Evolutionary conservation across 2,113 vertebrate genomes (phyloP), one percentile per base, ranked within the genome.

Genomic region (Aegotheles bennettii): DNA sequence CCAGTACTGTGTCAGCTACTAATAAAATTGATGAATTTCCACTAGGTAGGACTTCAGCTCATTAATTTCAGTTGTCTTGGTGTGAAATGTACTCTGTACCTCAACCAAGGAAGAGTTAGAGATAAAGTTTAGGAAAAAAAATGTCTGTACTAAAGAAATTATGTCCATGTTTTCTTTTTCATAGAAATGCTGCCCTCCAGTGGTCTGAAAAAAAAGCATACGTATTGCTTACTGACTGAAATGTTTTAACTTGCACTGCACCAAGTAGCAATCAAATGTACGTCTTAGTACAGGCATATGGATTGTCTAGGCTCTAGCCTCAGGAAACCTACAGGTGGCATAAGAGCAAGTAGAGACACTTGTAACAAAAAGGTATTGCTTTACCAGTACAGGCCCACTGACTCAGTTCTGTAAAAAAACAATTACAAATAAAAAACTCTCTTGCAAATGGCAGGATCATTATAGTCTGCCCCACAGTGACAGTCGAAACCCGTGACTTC

Each of bases 141-240:
- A 54, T 2, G 1, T 7, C 4, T 7, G 8, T 16, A 2, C 10
- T 14, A 3, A 25, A 68, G 43, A 35, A 23, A 15, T 11, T 0
- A 11, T 3, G 13, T 29, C 3, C 0, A 2, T 8, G 6, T 18
- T 25, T 12, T 75, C 51, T 92, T 96, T 92, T 71, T 54, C 57
- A 9, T 95, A 73, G 76, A 92, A 95, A 95, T 84, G 59, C 75
- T 97, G 94, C 96, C 95, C 95, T 95, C 96, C 70, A 51, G 87
- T 91, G 97, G 83, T 51, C 7, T 53, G n/a, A 16, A 1, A 35
- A 38, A 77, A 51, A 65, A 68, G 6, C 28, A 35, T 8, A 29
- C 42, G 13, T 29, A 1, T 5, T 70, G 29, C 31, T 65, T 25
- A 5, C 17, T 33, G 7, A 33, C 54, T 28, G 20, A 40, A 33